These are phyloP conservation scores for Chitala chitala DNA, from an alignment of 2,113 vertebrate genomes.

Conservation along the genomic window DNA sequence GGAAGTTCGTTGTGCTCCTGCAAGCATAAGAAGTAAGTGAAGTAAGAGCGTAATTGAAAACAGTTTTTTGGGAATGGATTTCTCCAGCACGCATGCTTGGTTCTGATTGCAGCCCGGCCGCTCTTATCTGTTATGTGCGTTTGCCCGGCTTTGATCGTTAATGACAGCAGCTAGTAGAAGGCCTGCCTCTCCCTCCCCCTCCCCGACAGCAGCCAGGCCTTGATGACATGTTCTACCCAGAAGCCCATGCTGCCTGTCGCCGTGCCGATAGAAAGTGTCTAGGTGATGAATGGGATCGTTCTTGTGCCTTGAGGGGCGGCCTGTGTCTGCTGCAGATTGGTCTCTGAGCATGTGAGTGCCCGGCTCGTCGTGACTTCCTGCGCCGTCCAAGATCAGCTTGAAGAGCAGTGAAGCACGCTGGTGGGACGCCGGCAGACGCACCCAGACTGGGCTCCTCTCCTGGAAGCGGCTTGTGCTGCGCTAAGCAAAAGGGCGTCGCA, in stretches of 20 bases:
- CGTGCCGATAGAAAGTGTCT: not conserved
- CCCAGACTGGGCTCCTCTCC: too few species aligned
- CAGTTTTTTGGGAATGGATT: not conserved
- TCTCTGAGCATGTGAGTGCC: not conserved
- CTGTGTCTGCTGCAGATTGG: not conserved
- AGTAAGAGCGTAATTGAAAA: slow-evolving; percentile 1
- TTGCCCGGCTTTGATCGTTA: slow-evolving; percentile 21
- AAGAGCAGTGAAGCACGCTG: too few species aligned
- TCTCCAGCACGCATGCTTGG: slow-evolving; percentile 8
- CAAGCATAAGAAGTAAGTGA: not conserved
- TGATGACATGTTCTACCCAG: not conserved
- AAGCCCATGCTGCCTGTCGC: not conserved
- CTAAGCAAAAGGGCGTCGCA: not conserved
- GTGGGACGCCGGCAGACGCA: too few species aligned
- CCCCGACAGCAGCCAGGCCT: not conserved
- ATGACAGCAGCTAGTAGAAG: slow-evolving; percentile 12
- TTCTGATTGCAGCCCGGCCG: not conserved
- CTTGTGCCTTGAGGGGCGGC: not conserved
- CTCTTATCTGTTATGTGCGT: not conserved
- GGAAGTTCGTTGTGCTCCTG: not conserved
- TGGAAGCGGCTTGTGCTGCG: too few species aligned
- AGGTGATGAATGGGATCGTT: not conserved
- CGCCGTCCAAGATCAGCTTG: not conserved
- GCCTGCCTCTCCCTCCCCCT: not conserved
- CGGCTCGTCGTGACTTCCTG: not conserved